Evolutionary conservation across 2,888 invertebrate species (phyloP).

Genomic region (Tipula lateralis): DNA sequence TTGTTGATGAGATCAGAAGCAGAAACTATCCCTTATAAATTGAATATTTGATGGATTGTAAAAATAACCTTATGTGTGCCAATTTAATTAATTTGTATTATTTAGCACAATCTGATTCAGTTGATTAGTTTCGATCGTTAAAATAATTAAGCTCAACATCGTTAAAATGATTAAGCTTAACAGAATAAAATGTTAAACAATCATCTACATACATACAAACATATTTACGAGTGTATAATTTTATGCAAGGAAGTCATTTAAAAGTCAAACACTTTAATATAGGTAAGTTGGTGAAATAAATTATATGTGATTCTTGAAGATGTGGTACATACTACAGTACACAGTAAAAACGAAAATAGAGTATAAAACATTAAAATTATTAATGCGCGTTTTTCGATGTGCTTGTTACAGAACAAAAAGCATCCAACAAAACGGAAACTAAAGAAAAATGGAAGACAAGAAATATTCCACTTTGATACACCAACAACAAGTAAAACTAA

Average conservation of each 20-base stretch:
- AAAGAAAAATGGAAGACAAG: neutral
- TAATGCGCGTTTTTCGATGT: neutral
- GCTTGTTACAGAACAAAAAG: neutral
- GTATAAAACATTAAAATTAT: constrained; percentile 25
- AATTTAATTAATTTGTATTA: neutral
- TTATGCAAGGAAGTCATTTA: neutral
- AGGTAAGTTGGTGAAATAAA: neutral
- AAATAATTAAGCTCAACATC: neutral
- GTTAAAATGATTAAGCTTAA: too few relatives aligned
- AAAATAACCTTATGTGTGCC: neutral
- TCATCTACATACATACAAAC: neutral
- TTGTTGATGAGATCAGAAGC: neutral
- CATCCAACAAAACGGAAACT: neutral
- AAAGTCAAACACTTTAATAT: neutral
- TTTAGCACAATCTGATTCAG: neutral
- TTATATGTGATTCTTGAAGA: neutral
- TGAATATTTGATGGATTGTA: neutral
- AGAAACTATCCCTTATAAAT: neutral
- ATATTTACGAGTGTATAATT: too few relatives aligned
- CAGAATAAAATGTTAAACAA: neutral
- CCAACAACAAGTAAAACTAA: too few relatives aligned
- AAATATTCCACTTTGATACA: neutral
- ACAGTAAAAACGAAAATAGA: neutral
- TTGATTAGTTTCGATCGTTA: neutral
- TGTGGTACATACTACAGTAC: neutral